Evolutionary conservation across 2,797 vertebrate species (phyloP), one percentile per base, ranked within the genome.

Genomic region (Pygocentrus nattereri): DNA sequence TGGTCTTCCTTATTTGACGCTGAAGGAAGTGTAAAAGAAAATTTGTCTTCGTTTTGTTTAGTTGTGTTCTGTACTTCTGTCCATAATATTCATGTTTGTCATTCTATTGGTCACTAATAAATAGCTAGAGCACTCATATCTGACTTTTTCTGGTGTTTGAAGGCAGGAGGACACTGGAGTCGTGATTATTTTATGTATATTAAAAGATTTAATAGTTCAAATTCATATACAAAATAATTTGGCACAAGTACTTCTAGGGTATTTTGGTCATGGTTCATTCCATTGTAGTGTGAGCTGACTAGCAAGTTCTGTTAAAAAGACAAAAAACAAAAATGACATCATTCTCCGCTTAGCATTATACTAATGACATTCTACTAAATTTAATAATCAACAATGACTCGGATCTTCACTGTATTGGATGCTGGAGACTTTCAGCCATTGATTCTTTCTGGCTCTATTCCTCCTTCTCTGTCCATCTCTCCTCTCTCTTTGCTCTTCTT

Each of bases 1-100:
- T 93, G 69, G 88, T 93, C 31, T 93, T 93, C 61, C 88, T 93
- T 13, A 92, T 93, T 80, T 93, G 76, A 89, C 7, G 3, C 2
- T 34, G 62, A 11, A 65, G n/a, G 10, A 11, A 15, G 59, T 52
- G 11, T 25, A 4, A 19, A 67, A 23, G 11, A 56, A 25, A n/a
- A 19, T 44, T 64, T 47, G 21, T 34, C 13, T 4, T 41, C n/a
- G 11, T 10, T 38, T 69, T 70, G 54, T 65, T 50, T n/a, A 38
- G 6, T 15, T 70, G 8, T 10, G 10, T 5, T 15, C 31, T 52
- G 12, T 4, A 21, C 16, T 47, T n/a, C 16, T 64, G 21, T 62
- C 1, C 34, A 44, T 30, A 49, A 2, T 30, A 6, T 61, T 69
- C 23, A 34, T 38, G 30, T 31, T 41, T 52, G 47, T 21, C 27